phyloP scores from a whole-genome alignment of 2,888 invertebrate species.

The Athetis lepigone region DNA sequence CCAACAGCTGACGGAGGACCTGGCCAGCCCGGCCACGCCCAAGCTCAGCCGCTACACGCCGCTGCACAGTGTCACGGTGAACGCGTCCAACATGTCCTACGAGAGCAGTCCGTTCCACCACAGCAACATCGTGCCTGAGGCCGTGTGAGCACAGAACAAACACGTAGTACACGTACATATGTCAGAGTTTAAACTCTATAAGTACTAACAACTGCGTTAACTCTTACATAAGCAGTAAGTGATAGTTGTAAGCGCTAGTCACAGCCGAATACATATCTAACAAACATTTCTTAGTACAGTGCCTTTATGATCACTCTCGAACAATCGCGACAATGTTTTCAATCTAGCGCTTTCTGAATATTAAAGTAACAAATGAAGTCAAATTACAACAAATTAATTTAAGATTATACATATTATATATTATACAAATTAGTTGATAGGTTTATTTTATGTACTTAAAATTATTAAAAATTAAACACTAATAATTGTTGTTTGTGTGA shows the following conservation, averaged over 20 bases:
- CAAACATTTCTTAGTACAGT: conserved; percentile 78
- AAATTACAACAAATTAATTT: conserved; percentile 90
- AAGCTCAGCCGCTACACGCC: conserved; percentile 92
- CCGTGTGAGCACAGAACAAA: conserved; percentile 86
- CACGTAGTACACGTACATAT: conserved; percentile 67
- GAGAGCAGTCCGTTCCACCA: conserved; percentile 92
- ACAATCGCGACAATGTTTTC: conserved; percentile 81
- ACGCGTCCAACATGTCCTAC: conserved; percentile 89
- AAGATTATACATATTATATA: conserved; percentile 90
- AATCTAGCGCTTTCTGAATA: conserved; percentile 87
- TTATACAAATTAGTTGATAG: conserved; percentile 90
- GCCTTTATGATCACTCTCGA: conserved; percentile 83
- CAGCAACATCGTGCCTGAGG: conserved; percentile 91
- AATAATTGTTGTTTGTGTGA: conserved; percentile 69
- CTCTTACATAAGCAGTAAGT: conserved; percentile 87
- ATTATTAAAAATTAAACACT: conserved; percentile 89
- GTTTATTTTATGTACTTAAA: conserved; percentile 91
- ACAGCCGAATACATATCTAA: conserved; percentile 79
- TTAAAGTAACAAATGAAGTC: conserved; percentile 88
- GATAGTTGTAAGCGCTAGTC: conserved; percentile 89
- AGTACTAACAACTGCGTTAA: conserved; percentile 85
- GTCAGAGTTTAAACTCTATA: conserved; percentile 72
- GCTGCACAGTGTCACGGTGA: conserved; percentile 86
- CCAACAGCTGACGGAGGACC: conserved; percentile 94
- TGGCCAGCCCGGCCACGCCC: conserved; percentile 92